Percentiles rank a stretch among this genome's conserved stretches.
Conservation (phyloP, 2,888 invertebrate genomes). For the Drosophila paranaensis region DNA sequence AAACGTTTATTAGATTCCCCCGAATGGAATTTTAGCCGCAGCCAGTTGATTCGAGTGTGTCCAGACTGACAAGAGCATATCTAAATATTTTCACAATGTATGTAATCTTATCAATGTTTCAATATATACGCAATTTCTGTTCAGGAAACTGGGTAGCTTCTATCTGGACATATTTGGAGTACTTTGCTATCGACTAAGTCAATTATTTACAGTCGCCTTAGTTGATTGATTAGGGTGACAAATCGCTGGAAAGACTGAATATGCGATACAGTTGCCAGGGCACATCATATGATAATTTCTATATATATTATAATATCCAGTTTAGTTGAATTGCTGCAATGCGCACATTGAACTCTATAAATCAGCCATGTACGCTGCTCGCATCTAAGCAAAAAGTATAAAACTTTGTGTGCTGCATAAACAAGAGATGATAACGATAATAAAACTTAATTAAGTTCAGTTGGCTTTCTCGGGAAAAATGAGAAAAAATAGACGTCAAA, state of each 20-base stretch:
- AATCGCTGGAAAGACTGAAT: slow-evolving; percentile 6
- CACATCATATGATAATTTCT: not conserved
- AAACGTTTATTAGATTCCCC: slow-evolving; percentile 17
- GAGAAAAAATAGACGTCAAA: slow-evolving; percentile 35
- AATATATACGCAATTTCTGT: not conserved
- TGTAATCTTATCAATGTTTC: slow-evolving; percentile 48
- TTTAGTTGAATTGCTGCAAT: slow-evolving; percentile 18
- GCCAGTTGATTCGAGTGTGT: slow-evolving; percentile 1
- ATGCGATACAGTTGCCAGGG: not conserved
- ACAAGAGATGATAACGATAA: slow-evolving; percentile 50
- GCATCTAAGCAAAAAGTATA: slow-evolving; percentile 27
- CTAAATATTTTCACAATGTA: slow-evolving; percentile 23
- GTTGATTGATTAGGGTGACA: slow-evolving; percentile 63
- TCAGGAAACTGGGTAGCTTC: slow-evolving; percentile 18
- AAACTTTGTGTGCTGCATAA: slow-evolving; percentile 31
- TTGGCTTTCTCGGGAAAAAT: slow-evolving; percentile 16
- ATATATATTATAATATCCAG: slow-evolving; percentile 19
- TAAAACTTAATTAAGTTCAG: slow-evolving; percentile 44
- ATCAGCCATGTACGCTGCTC: slow-evolving; percentile 18
- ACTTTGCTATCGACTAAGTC: slow-evolving; percentile 39
- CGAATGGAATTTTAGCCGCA: not conserved
- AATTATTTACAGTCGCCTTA: slow-evolving; percentile 60
- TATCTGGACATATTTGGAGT: slow-evolving; percentile 55
- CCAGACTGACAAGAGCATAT: slow-evolving; percentile 18
- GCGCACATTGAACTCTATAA: slow-evolving; percentile 42